phyloP scores from a whole-genome alignment of 2,113 vertebrate genomes.

The Nerophis lumbriciformis region DNA sequence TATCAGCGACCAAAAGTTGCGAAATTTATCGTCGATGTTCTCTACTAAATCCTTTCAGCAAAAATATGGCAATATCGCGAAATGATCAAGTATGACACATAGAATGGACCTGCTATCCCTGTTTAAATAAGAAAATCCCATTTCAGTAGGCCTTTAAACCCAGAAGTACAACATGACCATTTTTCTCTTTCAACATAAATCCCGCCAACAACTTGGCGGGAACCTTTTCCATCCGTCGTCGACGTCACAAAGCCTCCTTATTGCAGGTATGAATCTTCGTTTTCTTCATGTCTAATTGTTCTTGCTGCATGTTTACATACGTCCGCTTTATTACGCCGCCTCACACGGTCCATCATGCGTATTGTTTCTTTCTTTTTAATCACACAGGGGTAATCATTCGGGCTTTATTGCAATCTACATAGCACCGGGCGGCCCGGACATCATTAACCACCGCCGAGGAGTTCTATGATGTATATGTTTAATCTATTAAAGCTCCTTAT shows the following conservation, averaged over 20 bases:
- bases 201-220: constrained; percentile 14
- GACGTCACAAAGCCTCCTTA: constrained; percentile 44
- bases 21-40: too few relatives aligned
- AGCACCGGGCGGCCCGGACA: constrained; percentile 46
- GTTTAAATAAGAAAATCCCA: too few relatives aligned
- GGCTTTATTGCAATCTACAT: constrained; percentile 49
- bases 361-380: constrained; percentile 46
- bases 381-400: constrained; percentile 44
- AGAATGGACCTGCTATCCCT: too few relatives aligned
- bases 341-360: constrained; percentile 41
- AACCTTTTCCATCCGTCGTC: constrained; percentile 23
- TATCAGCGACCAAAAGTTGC: too few relatives aligned
- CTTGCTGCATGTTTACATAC: constrained; percentile 57
- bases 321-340: constrained; percentile 52
- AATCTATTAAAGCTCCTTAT: constrained; percentile 57
- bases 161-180: constrained; percentile 6
- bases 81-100: too few relatives aligned
- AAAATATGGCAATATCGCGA: too few relatives aligned
- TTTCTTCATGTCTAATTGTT: constrained; percentile 52
- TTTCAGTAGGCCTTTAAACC: too few relatives aligned
- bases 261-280: constrained; percentile 69
- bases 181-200: constrained; percentile 35
- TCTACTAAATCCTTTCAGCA: too few relatives aligned
- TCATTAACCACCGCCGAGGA: constrained; percentile 46
- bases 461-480: constrained; percentile 60